These are phyloP conservation scores for Hirundo rustica DNA, from an alignment of 2,797 vertebrate species.

Conservation along the genomic window DNA sequence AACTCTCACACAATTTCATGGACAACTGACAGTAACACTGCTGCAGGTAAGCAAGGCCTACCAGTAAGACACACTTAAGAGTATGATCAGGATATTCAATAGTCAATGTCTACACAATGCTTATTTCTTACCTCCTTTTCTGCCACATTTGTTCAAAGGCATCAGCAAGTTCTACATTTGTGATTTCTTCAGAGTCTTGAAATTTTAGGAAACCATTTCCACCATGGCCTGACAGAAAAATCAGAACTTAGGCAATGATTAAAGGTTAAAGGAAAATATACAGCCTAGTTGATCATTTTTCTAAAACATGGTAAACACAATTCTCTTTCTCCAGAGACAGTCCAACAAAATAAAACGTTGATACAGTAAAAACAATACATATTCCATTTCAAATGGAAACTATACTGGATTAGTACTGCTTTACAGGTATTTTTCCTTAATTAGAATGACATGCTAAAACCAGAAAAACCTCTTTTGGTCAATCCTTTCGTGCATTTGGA, in stretches of 20 bases:
- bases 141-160: constrained; percentile 99
- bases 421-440: not conserved
- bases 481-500: not conserved
- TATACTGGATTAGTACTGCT: not conserved
- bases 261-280: not conserved
- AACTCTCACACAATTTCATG: not conserved
- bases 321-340: not conserved
- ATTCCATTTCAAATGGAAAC: not conserved
- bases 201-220: constrained; percentile 98
- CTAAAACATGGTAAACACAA: not conserved
- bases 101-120: not conserved
- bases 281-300: accelerated
- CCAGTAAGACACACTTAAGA: not conserved
- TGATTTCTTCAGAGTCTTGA: constrained; percentile 99
- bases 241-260: not conserved
- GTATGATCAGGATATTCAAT: not conserved
- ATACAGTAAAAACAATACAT: not conserved
- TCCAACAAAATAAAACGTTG: not conserved
- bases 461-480: not conserved
- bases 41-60: not conserved
- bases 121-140: constrained; percentile 86
- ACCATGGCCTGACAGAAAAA: constrained; percentile 85
- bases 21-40: not conserved
- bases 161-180: constrained; percentile 95
- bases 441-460: not conserved